Evolutionary conservation across 1,140 invertebrate genomes (phyloP).

Genomic region (Ips typographus): DNA sequence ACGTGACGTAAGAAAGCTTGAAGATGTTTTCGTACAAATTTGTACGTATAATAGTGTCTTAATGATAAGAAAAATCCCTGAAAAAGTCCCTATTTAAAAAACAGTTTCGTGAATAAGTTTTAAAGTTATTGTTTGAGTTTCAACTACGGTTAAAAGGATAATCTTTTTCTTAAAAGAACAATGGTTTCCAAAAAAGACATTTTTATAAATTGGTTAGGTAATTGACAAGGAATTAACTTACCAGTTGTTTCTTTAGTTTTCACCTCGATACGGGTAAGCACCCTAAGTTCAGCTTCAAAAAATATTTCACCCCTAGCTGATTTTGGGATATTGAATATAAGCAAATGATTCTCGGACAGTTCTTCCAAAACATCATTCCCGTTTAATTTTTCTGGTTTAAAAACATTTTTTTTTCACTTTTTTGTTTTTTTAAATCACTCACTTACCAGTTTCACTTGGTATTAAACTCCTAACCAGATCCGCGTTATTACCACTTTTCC

Average conservation of each 20-base stretch:
- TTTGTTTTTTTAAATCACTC: not conserved
- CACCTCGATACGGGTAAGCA: conserved; percentile 44
- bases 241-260: conserved; percentile 31
- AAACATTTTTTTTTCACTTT: not conserved
- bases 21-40: no score
- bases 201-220: not conserved
- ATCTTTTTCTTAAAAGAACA: no score
- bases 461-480: conserved; percentile 49
- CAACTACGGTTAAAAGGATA: no score
- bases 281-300: conserved; percentile 46
- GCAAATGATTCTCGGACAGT: conserved; percentile 42
- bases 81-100: no score
- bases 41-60: no score
- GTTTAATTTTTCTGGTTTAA: conserved; percentile 30
- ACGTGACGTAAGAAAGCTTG: no score
- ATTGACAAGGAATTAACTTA: conserved; percentile 28
- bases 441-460: conserved; percentile 43
- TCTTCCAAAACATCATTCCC: conserved; percentile 39
- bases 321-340: conserved; percentile 47
- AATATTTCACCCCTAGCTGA: conserved; percentile 44
- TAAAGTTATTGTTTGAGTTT: no score
- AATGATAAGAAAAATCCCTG: no score
- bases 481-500: conserved; percentile 31
- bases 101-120: no score
- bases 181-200: no score